These are phyloP conservation scores for Hoplostethus mediterraneus DNA, from an alignment of 2,797 vertebrate species.

Conservation along the genomic window DNA sequence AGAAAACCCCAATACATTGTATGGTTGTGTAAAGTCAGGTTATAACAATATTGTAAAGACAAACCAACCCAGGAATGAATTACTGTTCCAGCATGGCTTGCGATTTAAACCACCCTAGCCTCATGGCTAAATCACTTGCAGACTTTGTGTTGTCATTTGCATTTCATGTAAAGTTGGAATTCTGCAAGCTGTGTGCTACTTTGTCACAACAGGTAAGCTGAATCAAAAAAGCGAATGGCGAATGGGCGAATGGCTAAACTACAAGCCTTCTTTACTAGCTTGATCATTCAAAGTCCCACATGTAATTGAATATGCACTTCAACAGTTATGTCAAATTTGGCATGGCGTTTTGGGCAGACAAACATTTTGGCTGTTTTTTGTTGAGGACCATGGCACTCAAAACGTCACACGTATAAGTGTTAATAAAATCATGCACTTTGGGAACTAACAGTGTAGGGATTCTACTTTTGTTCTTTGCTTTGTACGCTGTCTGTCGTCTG, in stretches of 20 bases:
- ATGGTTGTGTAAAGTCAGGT: neutral
- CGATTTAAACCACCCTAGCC: neutral
- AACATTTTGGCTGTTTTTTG: too few species aligned
- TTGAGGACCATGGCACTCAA: too few species aligned
- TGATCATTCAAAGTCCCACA: neutral
- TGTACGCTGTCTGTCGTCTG: too few species aligned
- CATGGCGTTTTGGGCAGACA: neutral
- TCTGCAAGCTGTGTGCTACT: neutral
- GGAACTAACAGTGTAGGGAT: too few species aligned
- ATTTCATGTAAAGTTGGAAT: neutral
- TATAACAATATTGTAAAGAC: neutral
- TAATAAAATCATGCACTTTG: too few species aligned
- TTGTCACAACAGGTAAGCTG: neutral
- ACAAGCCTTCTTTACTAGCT: neutral
- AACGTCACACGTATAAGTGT: too few species aligned
- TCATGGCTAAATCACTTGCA: neutral
- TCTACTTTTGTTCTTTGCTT: too few species aligned
- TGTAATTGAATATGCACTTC: neutral
- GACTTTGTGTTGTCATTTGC: neutral
- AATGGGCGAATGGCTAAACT: neutral
- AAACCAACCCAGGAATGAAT: neutral
- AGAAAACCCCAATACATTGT: too few species aligned
- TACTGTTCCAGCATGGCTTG: neutral
- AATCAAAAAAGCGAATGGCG: neutral
- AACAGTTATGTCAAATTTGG: neutral